These are phyloP conservation scores for Nasonia longicornis DNA, from an alignment of 1,140 invertebrate species.

Conservation along the genomic window DNA sequence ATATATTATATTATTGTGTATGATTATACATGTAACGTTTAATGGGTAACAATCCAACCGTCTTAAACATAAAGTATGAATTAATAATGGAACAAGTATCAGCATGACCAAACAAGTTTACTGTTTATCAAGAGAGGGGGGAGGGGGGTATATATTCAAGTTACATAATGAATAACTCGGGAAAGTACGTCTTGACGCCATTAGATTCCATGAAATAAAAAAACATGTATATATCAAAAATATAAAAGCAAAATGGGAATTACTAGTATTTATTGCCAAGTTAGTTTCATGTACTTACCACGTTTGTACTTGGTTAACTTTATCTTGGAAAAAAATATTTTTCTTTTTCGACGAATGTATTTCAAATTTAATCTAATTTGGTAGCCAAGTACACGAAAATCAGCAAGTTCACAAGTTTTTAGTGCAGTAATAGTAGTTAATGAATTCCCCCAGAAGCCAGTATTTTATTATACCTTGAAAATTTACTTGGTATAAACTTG, in stretches of 20 bases:
- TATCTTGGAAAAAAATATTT: not conserved
- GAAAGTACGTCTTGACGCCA: not conserved
- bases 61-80: too few relatives aligned
- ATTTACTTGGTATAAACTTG: not conserved
- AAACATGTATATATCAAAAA: not conserved
- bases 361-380: not conserved
- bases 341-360: not conserved
- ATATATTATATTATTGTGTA: too few relatives aligned
- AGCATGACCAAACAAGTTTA: too few relatives aligned
- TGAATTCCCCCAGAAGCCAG: not conserved
- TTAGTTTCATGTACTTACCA: not conserved
- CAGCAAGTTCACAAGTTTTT: not conserved
- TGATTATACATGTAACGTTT: too few relatives aligned
- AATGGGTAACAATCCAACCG: too few relatives aligned
- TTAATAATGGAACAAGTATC: too few relatives aligned
- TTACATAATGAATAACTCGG: too few relatives aligned
- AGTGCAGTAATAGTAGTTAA: not conserved
- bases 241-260: not conserved
- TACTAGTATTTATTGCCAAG: not conserved
- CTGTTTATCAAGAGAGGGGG: too few relatives aligned
- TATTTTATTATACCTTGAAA: not conserved
- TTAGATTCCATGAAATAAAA: not conserved
- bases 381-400: constrained; percentile 11
- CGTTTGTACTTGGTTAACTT: not conserved
- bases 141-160: too few relatives aligned